Percentiles rank a stretch among this genome's conserved stretches.
These are phyloP conservation scores for Falco peregrinus DNA, from an alignment of 2,797 vertebrate species.

Conservation along the genomic window DNA sequence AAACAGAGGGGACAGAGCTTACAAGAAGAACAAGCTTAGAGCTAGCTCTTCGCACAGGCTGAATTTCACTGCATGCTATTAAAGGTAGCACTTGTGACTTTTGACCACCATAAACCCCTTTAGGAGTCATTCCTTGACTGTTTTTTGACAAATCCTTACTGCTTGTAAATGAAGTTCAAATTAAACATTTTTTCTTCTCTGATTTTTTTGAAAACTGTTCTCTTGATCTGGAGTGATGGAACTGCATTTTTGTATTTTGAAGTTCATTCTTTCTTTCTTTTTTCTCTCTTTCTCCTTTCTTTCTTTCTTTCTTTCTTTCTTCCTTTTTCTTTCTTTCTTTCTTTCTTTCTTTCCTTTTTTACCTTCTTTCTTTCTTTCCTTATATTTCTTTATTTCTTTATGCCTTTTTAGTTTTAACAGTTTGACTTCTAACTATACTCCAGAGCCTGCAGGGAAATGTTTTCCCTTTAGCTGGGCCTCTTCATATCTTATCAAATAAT, in stretches of 20 bases:
- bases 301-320: not conserved
- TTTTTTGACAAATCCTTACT: not conserved
- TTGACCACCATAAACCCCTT: not conserved
- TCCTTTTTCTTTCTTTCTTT: accelerated
- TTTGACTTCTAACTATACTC: constrained; percentile 9
- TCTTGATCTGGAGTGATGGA: not conserved
- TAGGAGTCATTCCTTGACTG: not conserved
- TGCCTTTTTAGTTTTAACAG: not conserved
- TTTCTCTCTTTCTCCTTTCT: too few relatives aligned
- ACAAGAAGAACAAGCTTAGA: not conserved
- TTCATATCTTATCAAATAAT: constrained; percentile 58
- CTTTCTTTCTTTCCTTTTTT: accelerated
- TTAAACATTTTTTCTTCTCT: not conserved
- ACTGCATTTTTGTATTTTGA: not conserved
- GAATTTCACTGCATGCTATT: not conserved
- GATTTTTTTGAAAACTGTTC: not conserved
- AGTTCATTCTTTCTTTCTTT: not conserved
- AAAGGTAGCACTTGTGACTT: not conserved
- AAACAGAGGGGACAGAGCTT: not conserved
- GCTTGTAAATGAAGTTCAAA: not conserved
- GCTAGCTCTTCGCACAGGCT: not conserved
- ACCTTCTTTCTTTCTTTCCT: too few relatives aligned
- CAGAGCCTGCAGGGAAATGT: not conserved
- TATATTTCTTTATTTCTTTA: not conserved
- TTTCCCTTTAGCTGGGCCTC: constrained; percentile 41